Conservation (phyloP, 2,113 vertebrate genomes). For the Gobiocypris rarus region DNA sequence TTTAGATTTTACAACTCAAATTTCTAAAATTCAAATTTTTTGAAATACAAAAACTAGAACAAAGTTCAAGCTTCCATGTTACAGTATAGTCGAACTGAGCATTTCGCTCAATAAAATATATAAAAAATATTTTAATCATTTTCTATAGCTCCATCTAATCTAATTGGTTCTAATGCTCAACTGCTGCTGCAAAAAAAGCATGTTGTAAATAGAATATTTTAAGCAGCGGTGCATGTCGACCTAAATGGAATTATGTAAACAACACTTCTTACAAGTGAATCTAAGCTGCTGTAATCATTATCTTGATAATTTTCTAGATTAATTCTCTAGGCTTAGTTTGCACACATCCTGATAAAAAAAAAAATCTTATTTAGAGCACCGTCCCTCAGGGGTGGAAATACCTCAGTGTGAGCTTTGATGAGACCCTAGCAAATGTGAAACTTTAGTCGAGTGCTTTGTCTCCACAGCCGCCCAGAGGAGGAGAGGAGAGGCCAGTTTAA, state of each 20-base stretch:
- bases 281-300: neutral
- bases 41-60: neutral
- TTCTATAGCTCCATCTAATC: neutral
- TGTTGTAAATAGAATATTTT: neutral
- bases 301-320: neutral
- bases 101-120: neutral
- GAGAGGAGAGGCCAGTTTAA: conserved; percentile 56
- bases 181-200: neutral
- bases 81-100: neutral
- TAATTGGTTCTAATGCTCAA: neutral
- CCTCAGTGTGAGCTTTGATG: conserved; percentile 53
- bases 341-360: neutral
- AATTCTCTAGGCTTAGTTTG: neutral
- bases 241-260: neutral
- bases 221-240: neutral
- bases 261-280: conserved; percentile 4
- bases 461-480: conserved; percentile 37
- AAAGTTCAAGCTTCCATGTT: neutral
- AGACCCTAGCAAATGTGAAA: conserved; percentile 57
- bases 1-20: too few relatives aligned
- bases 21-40: too few relatives aligned
- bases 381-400: conserved; percentile 50
- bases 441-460: conserved; percentile 59
- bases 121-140: neutral
- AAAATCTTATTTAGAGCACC: conserved; percentile 54